Percentiles rank a stretch among this genome's conserved stretches.
These are phyloP conservation scores for Halcyon chelicuti DNA, from an alignment of 2,797 vertebrate species.

Conservation along the genomic window DNA sequence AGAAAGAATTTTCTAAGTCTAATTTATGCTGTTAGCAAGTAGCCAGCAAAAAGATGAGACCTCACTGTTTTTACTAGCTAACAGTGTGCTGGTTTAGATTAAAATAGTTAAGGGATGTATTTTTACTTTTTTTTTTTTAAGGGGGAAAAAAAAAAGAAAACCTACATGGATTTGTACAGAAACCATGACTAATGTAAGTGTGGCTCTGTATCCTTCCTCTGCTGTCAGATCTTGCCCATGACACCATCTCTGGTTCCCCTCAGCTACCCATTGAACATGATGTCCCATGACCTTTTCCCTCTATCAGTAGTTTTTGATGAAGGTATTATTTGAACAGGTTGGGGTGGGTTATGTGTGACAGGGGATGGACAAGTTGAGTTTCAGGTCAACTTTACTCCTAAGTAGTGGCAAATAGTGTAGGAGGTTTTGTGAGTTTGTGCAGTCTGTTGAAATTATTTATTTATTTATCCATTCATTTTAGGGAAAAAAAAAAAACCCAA, in stretches of 20 bases:
- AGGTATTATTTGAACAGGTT: neutral
- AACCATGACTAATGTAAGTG: conserved; percentile 10
- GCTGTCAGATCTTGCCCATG: neutral
- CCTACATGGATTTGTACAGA: neutral
- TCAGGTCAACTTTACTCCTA: neutral
- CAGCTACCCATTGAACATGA: neutral
- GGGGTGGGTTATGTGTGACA: neutral
- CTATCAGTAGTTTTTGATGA: neutral
- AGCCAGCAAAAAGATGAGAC: conserved; percentile 46
- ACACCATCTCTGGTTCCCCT: neutral
- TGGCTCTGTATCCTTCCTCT: conserved; percentile 11
- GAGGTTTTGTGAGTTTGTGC: neutral
- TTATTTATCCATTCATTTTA: neutral
- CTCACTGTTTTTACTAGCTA: conserved; percentile 35
- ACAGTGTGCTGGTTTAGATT: conserved; percentile 36
- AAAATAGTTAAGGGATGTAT: conserved; percentile 2
- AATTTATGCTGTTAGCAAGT: conserved; percentile 42
- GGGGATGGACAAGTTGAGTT: neutral
- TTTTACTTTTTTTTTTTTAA: neutral
- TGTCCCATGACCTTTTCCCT: neutral
- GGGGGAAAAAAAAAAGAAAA: neutral
- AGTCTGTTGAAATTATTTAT: neutral
- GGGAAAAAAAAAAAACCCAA: too few relatives aligned
- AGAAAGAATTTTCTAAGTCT: conserved; percentile 51
- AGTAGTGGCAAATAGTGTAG: neutral